Evolutionary conservation across 2,888 invertebrate species (phyloP), one percentile per base, ranked within the genome.

Genomic region (Pristionchus entomophagus): DNA sequence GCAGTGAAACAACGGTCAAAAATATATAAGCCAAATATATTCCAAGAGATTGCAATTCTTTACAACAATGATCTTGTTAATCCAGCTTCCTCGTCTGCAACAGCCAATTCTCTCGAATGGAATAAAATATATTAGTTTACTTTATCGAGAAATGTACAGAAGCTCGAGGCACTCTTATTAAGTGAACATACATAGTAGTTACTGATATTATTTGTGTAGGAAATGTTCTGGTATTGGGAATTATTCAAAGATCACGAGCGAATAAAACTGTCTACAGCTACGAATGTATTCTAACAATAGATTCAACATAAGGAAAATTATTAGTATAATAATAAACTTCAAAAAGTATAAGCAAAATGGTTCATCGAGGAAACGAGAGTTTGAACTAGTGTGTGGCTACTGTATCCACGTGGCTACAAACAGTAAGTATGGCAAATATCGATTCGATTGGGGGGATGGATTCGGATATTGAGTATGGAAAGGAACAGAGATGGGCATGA

Each of bases 171-270:
- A 41, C 6, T 45, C n/a, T 73, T 73, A 45, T 41, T 73, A 73
- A 45, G 38, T 69, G 65, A 69, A 29, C 65, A 69, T n/a, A 14
- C 22, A 56, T 17, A 45, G 6, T 65, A 65, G 35, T 29, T 65
- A 65, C 32, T 65, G 65, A 65, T 65, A 65, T 38, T 12, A 17
- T 62, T 35, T 12, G 26, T 29, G 12, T 38, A 41, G 73, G 41
- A 45, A 73, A 73, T 73, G 73, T 73, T 73, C 73, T n/a, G 41
- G 26, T 69, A 22, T 73, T 73, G n/a, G 73, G 73, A 73, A 73
- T 73, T 26, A 41, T 14, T 38, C 38, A 73, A 45, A 73, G 41
- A 73, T 45, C 73, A 45, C 41, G 41, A 41, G 41, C 73, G 17
- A 26, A 41, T 41, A 73, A 73, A 73, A 73, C 41, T 41, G 41